These are phyloP conservation scores for Chionodraco myersi DNA, from an alignment of 2,113 vertebrate genomes.

Conservation along the genomic window DNA sequence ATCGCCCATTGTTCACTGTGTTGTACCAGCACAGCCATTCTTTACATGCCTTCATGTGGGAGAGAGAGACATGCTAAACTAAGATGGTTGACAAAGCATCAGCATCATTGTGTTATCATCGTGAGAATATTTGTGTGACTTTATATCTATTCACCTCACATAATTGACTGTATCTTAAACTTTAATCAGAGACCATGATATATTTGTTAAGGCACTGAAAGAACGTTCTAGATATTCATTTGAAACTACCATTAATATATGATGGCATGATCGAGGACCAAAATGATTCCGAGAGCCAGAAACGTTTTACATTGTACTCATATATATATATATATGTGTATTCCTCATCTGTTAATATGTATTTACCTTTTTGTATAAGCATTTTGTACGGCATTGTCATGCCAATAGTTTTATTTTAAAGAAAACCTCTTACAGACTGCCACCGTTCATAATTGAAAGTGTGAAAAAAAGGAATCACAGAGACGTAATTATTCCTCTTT, in stretches of 20 bases:
- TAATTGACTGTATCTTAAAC: not conserved
- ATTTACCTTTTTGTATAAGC: conserved; percentile 15
- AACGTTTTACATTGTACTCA: not conserved
- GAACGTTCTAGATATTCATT: too few relatives aligned
- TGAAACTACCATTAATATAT: not conserved
- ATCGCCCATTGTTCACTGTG: not conserved
- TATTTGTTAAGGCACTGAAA: not conserved
- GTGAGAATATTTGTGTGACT: too few relatives aligned
- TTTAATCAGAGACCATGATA: not conserved
- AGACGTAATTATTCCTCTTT: conserved; percentile 54
- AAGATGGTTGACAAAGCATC: too few relatives aligned
- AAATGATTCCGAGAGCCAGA: not conserved
- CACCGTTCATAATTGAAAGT: conserved; percentile 42
- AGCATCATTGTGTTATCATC: too few relatives aligned
- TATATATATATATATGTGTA: not conserved
- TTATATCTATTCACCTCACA: too few relatives aligned
- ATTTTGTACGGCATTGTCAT: conserved; percentile 12
- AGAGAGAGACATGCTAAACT: too few relatives aligned
- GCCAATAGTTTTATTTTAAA: conserved; percentile 23
- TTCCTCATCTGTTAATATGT: conserved; percentile 6
- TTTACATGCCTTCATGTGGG: conserved; percentile 6
- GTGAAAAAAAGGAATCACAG: conserved; percentile 31
- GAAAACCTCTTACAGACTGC: conserved; percentile 37
- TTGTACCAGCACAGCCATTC: not conserved
- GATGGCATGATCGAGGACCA: not conserved